phyloP scores from a whole-genome alignment of 2,888 invertebrate genomes.

The Sesia apiformis region DNA sequence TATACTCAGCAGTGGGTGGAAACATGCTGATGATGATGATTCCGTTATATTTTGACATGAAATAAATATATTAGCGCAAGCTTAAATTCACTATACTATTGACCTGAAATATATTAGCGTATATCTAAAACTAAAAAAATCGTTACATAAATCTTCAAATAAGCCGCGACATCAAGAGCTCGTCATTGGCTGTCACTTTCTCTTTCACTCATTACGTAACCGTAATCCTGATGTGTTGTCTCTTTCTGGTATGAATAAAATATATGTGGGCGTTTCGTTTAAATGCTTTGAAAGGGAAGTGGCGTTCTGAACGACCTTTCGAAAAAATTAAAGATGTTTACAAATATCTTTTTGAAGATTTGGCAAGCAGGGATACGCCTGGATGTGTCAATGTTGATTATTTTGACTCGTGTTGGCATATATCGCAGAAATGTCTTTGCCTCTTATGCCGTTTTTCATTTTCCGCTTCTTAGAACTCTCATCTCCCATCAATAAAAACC shows the following conservation, averaged over 20 bases:
- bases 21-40: no score
- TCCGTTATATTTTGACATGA: background rate
- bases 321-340: no score
- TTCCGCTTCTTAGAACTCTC: no score
- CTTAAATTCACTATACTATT: background rate
- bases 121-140: background rate
- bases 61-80: background rate
- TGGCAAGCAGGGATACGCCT: no score
- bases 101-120: background rate
- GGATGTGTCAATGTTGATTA: no score
- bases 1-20: no score
- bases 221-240: background rate
- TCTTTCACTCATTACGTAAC: constrained; percentile 6
- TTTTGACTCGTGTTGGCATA: no score
- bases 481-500: no score
- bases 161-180: constrained; percentile 1
- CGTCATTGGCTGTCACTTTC: constrained; percentile 4
- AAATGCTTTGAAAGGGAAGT: background rate
- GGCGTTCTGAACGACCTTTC: background rate
- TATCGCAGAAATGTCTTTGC: no score
- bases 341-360: no score
- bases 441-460: no score
- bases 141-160: background rate
- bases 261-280: background rate
- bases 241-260: background rate